Conservation (phyloP, 2,888 invertebrate species). For the Plebejus argus region DNA sequence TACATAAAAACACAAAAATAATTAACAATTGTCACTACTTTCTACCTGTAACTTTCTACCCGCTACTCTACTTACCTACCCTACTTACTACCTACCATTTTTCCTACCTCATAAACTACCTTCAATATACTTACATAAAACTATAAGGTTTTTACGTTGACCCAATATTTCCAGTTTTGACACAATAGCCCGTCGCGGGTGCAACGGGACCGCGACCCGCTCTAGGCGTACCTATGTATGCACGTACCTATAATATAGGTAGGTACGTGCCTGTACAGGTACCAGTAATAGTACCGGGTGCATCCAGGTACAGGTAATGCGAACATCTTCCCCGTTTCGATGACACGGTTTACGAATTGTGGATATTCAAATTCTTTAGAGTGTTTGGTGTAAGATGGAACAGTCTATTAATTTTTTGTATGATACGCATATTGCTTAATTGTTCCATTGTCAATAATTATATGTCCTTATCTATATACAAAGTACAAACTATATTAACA, state of each 20-base stretch:
- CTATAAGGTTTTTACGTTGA: not conserved
- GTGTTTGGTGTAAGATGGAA: not conserved
- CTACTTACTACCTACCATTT: not conserved
- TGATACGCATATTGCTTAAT: too few species aligned
- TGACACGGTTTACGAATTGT: constrained; percentile 42
- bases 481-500: too few species aligned
- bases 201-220: constrained; percentile 21
- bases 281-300: not conserved
- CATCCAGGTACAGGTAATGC: constrained; percentile 36
- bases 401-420: too few species aligned
- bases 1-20: too few species aligned
- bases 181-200: constrained; percentile 15
- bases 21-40: too few species aligned
- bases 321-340: constrained; percentile 57
- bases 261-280: not conserved
- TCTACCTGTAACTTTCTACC: too few species aligned
- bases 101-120: not conserved
- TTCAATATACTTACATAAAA: not conserved
- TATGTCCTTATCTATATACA: too few species aligned
- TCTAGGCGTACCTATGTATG: not conserved
- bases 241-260: not conserved
- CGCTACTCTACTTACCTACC: too few species aligned
- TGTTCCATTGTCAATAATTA: too few species aligned
- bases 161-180: constrained; percentile 19
- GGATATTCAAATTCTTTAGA: not conserved